Evolutionary conservation across 2,797 vertebrate genomes (phyloP).

Genomic region (Sebastes reedi): DNA sequence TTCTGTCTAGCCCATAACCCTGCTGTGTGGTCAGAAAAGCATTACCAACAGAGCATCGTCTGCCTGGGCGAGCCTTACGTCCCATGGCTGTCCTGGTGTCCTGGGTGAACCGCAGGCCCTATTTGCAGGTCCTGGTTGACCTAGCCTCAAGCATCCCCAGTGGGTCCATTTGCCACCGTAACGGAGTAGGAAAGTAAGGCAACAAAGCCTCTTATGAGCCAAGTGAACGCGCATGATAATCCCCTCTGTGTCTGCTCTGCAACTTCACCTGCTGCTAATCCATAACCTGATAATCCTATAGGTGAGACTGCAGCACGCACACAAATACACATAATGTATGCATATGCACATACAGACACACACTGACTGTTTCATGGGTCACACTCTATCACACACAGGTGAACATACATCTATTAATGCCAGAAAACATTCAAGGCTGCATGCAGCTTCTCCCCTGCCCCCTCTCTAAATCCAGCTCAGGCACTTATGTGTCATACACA

Average conservation of each 20-base stretch:
- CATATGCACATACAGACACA: neutral
- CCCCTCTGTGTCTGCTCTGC: slow-evolving; percentile 81
- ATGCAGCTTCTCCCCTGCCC: slow-evolving; percentile 56
- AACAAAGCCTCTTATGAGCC: slow-evolving; percentile 77
- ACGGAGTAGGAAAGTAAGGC: slow-evolving; percentile 49
- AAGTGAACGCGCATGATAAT: slow-evolving; percentile 71
- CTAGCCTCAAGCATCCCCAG: slow-evolving; percentile 13
- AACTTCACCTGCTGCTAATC: slow-evolving; percentile 82
- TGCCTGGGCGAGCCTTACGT: slow-evolving; percentile 38
- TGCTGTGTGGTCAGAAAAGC: slow-evolving; percentile 26
- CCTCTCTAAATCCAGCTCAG: slow-evolving; percentile 22
- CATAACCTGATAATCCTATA: slow-evolving; percentile 76
- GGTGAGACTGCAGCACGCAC: slow-evolving; percentile 47
- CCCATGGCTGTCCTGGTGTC: slow-evolving; percentile 66
- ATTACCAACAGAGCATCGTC: slow-evolving; percentile 77
- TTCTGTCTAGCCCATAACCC: slow-evolving; percentile 4
- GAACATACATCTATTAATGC: slow-evolving; percentile 19
- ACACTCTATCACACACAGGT: neutral
- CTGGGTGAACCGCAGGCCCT: slow-evolving; percentile 38
- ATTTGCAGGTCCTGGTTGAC: slow-evolving; percentile 32
- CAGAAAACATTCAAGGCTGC: slow-evolving; percentile 48
- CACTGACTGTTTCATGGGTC: neutral
- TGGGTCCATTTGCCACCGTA: slow-evolving; percentile 52
- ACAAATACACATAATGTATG: slow-evolving; percentile 30
- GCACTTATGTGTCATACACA: slow-evolving; percentile 26